Base-by-base conservation (phyloP, 2,113 vertebrate genomes). In the Neodon shergylaensis region DNA sequence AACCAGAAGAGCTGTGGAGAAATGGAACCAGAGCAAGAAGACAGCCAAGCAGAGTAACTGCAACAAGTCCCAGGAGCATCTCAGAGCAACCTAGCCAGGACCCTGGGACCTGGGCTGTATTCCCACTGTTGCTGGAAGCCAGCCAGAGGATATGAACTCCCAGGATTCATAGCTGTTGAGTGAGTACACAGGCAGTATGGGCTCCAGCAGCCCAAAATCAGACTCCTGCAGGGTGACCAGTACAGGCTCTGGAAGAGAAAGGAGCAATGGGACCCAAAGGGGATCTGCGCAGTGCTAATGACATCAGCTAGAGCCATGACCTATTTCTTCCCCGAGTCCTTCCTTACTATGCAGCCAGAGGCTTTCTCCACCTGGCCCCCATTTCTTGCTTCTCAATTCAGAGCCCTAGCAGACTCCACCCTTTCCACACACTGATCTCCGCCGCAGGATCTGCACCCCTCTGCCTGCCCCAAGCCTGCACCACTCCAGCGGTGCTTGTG, bases 231-330 rank as follows among this genome's bases (percentile, higher is more conserved):
- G 39, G 65, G 52, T 33, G 39, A 44, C 74, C 26, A 11, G 11
- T 3, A 33, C n/a, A 31, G 26, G 0, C 36, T 65, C 90, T 5
- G 44, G 5, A 33, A 65, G 11, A 77, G 24, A 44, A 58, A 49
- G 42, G 5, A 82, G 65, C 0, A 42, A 1, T 28, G 63, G 24
- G 68, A 12, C 31, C 77, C 44, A 73, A 58, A 33, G 28, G 16
- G 26, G 39, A 49, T 14, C 1, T 0, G 3, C 19, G 2, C 31
- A 47, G 83, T 47, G 42, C 39, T 49, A 58, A 28, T 36, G 31
- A 17, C 14, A 2, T 4, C 0, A 0, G 36, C 54, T 24, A 8
- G 36, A 42, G 47, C 36, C 42, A 19, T 88, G 66, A 9, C 72
- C 65, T 44, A 1, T 6, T 8, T 6, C 26, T 79, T 52, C 36